phyloP scores from a whole-genome alignment of 1,140 invertebrate genomes.

The Physella acuta region DNA sequence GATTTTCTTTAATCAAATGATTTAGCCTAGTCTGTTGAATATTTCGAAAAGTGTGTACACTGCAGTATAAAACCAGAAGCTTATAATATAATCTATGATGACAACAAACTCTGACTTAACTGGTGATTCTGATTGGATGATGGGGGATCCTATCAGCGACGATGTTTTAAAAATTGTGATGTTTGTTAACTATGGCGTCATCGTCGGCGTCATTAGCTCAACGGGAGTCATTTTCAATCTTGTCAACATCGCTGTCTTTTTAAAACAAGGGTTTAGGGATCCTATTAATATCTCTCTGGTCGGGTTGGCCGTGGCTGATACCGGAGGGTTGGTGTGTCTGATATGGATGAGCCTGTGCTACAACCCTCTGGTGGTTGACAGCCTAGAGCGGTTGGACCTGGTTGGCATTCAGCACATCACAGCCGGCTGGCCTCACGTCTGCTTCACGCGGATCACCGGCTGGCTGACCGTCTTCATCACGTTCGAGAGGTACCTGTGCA shows the following conservation, averaged over 20 bases:
- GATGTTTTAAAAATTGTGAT: background rate
- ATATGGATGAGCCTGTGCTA: background rate
- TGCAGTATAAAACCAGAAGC: no score
- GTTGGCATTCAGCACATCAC: conserved; percentile 17
- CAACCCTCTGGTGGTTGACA: conserved; percentile 3
- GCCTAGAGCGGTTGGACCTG: conserved; percentile 2
- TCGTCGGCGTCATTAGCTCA: background rate
- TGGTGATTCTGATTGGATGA: no score
- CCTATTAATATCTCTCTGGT: background rate
- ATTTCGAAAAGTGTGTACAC: no score
- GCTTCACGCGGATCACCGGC: conserved; percentile 22
- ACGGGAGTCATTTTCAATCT: background rate
- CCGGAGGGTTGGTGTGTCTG: background rate
- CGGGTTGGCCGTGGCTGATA: background rate
- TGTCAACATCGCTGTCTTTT: background rate
- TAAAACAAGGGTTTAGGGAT: background rate
- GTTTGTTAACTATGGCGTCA: background rate
- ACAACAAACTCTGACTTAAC: no score
- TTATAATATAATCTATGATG: no score
- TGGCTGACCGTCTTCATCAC: conserved; percentile 24
- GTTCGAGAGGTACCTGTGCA: conserved; percentile 22
- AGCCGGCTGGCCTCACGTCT: conserved; percentile 15
- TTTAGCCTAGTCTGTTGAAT: no score
- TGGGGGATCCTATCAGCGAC: background rate
- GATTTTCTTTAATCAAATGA: no score